Evolutionary conservation across 2,113 vertebrate species (phyloP).

Genomic region (Egretta garzetta): DNA sequence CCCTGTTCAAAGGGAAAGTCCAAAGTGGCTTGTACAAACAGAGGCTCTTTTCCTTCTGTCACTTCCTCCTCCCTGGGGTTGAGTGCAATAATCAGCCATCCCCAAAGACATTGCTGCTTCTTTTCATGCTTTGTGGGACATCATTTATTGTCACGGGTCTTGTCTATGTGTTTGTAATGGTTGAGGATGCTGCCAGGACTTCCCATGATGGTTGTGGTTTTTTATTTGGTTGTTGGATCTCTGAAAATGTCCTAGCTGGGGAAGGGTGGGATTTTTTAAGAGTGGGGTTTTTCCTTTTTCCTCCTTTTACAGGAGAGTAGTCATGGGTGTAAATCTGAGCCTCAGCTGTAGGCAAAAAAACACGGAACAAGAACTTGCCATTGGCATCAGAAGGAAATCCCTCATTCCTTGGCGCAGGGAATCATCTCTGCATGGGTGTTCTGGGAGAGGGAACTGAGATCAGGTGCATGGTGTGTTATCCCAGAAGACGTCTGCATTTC

Average conservation of each 20-base stretch:
- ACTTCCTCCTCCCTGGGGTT: not conserved
- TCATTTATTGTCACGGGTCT: rapidly evolving
- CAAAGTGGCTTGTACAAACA: constrained; percentile 15
- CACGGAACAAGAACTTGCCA: not conserved
- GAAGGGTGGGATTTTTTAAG: not conserved
- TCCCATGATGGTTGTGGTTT: not conserved
- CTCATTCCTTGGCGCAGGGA: not conserved
- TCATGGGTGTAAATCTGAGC: not conserved
- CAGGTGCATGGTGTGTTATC: not conserved
- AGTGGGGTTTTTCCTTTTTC: rapidly evolving
- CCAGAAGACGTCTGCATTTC: not conserved
- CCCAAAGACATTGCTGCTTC: not conserved
- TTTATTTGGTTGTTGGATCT: not conserved
- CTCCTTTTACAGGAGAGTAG: not conserved
- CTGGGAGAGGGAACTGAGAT: not conserved
- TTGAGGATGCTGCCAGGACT: not conserved
- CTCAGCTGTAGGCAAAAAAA: not conserved
- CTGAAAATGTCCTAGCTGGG: not conserved
- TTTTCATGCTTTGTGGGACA: not conserved
- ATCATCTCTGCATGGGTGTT: not conserved
- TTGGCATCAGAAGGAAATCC: not conserved
- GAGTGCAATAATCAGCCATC: not conserved
- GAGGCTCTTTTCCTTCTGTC: constrained; percentile 36
- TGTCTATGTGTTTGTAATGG: not conserved
- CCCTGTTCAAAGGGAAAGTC: constrained; percentile 44